Percentiles rank a stretch among this genome's conserved stretches.
Conservation (phyloP, 2,113 vertebrate species). For the Labeo catla region DNA sequence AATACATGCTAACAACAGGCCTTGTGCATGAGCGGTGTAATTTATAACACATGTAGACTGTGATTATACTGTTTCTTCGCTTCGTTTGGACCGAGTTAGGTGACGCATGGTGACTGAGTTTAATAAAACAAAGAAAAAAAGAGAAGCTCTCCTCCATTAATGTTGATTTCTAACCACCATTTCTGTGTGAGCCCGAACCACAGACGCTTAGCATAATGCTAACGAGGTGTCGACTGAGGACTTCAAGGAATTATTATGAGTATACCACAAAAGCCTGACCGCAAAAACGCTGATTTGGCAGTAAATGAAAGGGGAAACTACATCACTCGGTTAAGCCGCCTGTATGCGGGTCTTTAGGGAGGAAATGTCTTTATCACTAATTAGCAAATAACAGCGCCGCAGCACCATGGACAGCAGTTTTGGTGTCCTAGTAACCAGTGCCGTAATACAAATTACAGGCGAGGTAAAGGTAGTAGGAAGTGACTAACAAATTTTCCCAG, state of each 20-base stretch:
- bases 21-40: conserved; percentile 16
- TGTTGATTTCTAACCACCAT: conserved; percentile 1
- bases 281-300: conserved; percentile 50
- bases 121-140: background rate
- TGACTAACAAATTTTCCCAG: conserved; percentile 32
- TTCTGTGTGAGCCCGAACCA: conserved; percentile 30
- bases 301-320: conserved; percentile 56
- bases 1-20: background rate
- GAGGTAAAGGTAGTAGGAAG: conserved; percentile 20
- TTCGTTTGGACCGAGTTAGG: conserved; percentile 12
- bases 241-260: conserved; percentile 58
- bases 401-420: conserved; percentile 49
- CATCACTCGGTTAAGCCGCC: conserved; percentile 44
- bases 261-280: conserved; percentile 56
- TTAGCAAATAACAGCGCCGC: conserved; percentile 54
- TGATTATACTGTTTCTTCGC: background rate
- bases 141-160: conserved; percentile 22
- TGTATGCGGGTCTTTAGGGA: conserved; percentile 43
- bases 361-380: conserved; percentile 53
- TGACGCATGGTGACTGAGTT: background rate
- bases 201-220: conserved; percentile 60
- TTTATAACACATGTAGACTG: conserved; percentile 14
- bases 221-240: conserved; percentile 63
- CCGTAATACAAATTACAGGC: conserved; percentile 27
- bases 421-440: conserved; percentile 43